Conservation (phyloP, 37 sponge, comb jelly and placozoan genomes). For the Diacarnus erythraeanus region DNA sequence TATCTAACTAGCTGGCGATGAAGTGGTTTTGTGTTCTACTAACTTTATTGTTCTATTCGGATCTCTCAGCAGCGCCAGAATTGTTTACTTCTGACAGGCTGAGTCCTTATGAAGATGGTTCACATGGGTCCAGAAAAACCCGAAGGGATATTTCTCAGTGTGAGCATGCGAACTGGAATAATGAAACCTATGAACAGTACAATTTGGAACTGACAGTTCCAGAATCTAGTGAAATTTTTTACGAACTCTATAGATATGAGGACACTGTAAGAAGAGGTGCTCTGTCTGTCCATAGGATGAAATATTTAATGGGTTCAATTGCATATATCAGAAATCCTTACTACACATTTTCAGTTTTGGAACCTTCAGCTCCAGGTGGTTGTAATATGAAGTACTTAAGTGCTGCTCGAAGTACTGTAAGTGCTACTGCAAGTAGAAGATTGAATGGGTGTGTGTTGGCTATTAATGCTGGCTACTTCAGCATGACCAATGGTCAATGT, state of each 20-base stretch:
- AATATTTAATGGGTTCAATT: conserved; percentile 67
- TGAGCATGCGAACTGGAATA: conserved; percentile 33
- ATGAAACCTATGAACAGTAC: conserved; percentile 32
- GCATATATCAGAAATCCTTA: conserved; percentile 71
- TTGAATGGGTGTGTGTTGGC: conserved; percentile 70
- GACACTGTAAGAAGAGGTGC: conserved; percentile 5
- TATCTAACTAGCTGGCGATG: too few species aligned
- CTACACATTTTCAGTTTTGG: conserved; percentile 82
- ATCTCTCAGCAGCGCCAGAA: neutral
- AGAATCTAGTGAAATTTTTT: neutral
- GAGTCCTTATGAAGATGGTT: conserved; percentile 45
- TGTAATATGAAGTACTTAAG: conserved; percentile 32
- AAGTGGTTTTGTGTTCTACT: too few species aligned
- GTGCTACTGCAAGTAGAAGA: conserved; percentile 41
- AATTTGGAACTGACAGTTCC: neutral
- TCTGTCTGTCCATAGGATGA: neutral
- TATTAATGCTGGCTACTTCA: conserved; percentile 84
- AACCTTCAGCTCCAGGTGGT: conserved; percentile 60
- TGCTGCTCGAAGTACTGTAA: conserved; percentile 51
- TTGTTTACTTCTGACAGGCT: conserved; percentile 41
- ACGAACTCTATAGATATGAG: conserved; percentile 19
- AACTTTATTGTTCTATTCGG: neutral
- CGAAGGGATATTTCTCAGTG: conserved; percentile 31
- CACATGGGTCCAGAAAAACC: conserved; percentile 31
- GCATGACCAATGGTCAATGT: conserved; percentile 57